Evolutionary conservation across 2,113 vertebrate genomes (phyloP), one percentile per base, ranked within the genome.

Genomic region (Silurus glanis): DNA sequence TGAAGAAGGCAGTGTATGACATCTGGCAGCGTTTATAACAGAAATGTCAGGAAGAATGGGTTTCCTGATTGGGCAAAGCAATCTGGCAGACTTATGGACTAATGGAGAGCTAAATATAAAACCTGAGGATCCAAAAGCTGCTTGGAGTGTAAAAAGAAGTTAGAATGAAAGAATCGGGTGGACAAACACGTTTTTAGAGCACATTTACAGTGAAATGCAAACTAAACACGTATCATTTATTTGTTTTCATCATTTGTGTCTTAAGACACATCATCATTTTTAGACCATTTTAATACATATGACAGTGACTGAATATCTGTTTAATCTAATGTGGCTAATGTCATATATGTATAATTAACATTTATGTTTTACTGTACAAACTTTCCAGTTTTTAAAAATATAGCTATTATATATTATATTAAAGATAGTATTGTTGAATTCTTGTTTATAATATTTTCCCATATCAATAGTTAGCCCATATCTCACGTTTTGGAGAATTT

Each of bases 21-120:
- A 82, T 64, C 80, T 82, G 45, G 80, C 45, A 82, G 5, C 80
- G 64, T 23, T 64, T 82, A 82, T 17, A 66, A 82, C 61, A 49
- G 19, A 82, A 82, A 25, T 66, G 23, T 82, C 59, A 82, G 45
- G 45, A 64, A n/a, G 9, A 47, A 49, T 82, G 59, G 37, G 61
- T 2, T 66, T 61, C 17, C 17, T 81, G 37, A 81, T 81, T 37
- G 62, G 58, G 28, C 19, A 80, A 45, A 59, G 55, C 37, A 62
- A 49, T 58, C n/a, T 80, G n/a, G 49, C 23, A 78, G 49, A 45
- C 16, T 62, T 23, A 62, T 82, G 13, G 59, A 64, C 59, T 8
- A 81, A 80, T 61, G 9, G 0, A 45, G 56, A 17, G 5, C 25
- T 80, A 16, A 49, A 47, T 79, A 79, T 81, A 47, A 62, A 62